phyloP scores from a whole-genome alignment of 1,140 invertebrate genomes.

The Aphelinus atriplicis region DNA sequence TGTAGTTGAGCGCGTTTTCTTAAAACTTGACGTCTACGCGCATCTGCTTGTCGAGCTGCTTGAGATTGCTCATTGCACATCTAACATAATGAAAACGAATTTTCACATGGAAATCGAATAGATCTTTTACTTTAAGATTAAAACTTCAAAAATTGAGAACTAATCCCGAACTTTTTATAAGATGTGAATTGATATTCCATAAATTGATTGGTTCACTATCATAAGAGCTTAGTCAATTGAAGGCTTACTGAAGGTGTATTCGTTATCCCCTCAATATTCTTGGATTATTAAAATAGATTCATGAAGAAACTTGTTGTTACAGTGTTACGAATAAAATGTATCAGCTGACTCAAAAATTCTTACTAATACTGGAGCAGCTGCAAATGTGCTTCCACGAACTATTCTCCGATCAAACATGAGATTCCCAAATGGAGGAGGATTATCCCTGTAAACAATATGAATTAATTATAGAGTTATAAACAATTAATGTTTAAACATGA shows the following conservation, averaged over 20 bases:
- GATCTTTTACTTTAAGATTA: conserved; percentile 25
- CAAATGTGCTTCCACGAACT: conserved; percentile 82
- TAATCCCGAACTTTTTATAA: no score
- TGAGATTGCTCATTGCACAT: conserved; percentile 62
- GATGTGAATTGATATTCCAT: no score
- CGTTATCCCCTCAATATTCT: no score
- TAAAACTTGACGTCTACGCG: conserved; percentile 70
- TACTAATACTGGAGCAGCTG: conserved; percentile 68
- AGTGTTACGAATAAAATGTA: no score
- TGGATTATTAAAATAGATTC: no score
- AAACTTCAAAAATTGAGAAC: neutral
- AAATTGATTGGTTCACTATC: no score
- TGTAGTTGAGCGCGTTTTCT: conserved; percentile 68
- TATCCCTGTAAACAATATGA: conserved; percentile 58
- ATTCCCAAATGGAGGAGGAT: conserved; percentile 73
- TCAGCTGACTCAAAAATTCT: conserved; percentile 39
- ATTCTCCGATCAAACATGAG: conserved; percentile 88
- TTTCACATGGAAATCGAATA: conserved; percentile 8
- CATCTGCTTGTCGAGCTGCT: conserved; percentile 70
- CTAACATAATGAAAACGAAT: conserved; percentile 54
- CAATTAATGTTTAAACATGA: no score
- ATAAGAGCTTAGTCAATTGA: no score
- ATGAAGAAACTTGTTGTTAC: no score
- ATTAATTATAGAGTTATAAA: neutral
- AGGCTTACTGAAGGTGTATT: no score